Percentiles rank a stretch among this genome's conserved stretches.
Evolutionary conservation across 2,888 invertebrate species (phyloP).

Genomic region (Philhelius pedissequus): DNA sequence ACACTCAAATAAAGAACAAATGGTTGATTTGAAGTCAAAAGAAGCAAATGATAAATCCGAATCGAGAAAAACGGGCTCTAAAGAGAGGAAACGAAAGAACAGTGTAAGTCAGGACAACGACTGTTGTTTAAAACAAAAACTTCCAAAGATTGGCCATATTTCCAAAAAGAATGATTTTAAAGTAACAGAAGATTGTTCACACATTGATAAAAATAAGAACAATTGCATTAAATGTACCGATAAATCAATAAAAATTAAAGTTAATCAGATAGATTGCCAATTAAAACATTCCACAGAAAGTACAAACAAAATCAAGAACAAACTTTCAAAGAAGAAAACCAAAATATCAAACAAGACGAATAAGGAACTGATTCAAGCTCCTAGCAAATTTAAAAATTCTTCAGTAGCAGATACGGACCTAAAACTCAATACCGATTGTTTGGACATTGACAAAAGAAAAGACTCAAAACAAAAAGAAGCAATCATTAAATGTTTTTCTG

Average conservation of each 20-base stretch:
- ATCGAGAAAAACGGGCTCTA: not conserved
- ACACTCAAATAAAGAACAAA: not conserved
- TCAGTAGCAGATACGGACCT: not conserved
- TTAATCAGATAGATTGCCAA: not conserved
- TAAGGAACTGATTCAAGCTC: not conserved
- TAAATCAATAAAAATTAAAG: not conserved
- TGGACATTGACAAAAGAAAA: not conserved
- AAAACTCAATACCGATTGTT: not conserved
- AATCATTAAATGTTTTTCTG: not conserved
- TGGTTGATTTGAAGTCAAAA: not conserved
- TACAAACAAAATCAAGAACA: not conserved
- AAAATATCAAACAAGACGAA: not conserved
- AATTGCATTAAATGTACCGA: not conserved
- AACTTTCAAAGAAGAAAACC: not conserved
- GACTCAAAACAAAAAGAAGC: not conserved
- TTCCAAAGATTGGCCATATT: not conserved
- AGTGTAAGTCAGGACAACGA: not conserved
- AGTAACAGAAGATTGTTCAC: not conserved
- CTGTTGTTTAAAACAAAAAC: not conserved
- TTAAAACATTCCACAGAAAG: not conserved
- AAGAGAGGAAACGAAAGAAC: not conserved
- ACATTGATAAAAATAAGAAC: not conserved
- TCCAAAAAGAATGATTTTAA: not conserved
- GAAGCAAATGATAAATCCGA: not conserved
- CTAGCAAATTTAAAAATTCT: not conserved